Evolutionary conservation across 2,888 invertebrate genomes (phyloP), one percentile per base, ranked within the genome.

Genomic region (Drosophila helvetica): DNA sequence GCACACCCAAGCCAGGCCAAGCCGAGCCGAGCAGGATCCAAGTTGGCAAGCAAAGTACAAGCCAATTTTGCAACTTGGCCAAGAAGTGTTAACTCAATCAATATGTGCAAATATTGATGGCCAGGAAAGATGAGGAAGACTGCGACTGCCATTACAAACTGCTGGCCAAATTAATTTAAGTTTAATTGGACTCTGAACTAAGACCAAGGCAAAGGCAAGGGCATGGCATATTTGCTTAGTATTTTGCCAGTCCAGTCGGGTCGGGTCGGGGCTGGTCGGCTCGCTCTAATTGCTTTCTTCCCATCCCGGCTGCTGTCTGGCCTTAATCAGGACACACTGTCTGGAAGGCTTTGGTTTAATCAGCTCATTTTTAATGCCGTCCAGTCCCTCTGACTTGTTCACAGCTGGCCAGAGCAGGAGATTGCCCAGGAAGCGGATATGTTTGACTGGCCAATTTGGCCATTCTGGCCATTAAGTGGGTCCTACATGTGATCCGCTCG

Each of bases 11-110:
- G n/a, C n/a, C n/a, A n/a, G n/a, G n/a, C 22, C 22, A 22, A 22
- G 22, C 38, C 38, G 15, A 15, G 42, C 12, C 43, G 63, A 68
- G 17, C 56, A 54, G 57, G 56, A 6, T n/a, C 50, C 53, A 51
- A 58, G 71, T 71, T 57, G 60, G 27, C 55, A 18, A 56, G 55
- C 53, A 33, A 45, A 63, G 50, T 18, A 30, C 42, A 42, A 68
- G 68, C 69, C 68, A 72, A 81, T 72, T 78, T 72, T 76, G 67
- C 67, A 82, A 80, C 80, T 83, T 79, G 69, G 58, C 76, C 67
- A 80, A 73, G 65, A 84, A 86, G 85, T 86, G 82, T 71, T 86
- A 86, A 85, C 77, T 85, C 80, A 86, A 85, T 86, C 76, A 82
- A 74, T 82, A 74, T 73, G 73, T 45, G 66, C 62, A 68, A 70